Evolutionary conservation across 2,113 vertebrate genomes (phyloP), one percentile per base, ranked within the genome.

Genomic region (Cyphomyrus plagiostoma): DNA sequence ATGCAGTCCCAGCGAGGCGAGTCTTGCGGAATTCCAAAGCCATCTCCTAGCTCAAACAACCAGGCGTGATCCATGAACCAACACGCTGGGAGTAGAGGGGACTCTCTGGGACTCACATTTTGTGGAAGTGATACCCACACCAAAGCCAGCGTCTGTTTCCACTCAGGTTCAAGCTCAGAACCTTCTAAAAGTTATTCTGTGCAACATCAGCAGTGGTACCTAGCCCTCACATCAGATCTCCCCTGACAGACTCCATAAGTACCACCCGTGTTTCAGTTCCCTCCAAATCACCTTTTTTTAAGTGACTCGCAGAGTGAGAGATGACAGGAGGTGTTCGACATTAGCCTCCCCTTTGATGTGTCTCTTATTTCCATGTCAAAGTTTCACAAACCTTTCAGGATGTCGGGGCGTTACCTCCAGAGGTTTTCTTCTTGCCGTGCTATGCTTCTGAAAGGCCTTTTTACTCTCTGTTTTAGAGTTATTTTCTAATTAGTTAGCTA

Each of bases 351-450:
- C 11, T 90, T 53, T 53, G 15, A 11, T 53, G 21, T 48, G 42
- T 23, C 56, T 82, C 88, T 66, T 45, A 48, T 90, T 83, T 85
- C 66, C 80, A 88, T 58, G 42, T 74, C 49, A 70, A 85, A 49
- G 45, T 62, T 84, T 88, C 58, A 42, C 4, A 39, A 23, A 74
- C 52, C 45, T 48, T 35, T 56, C 62, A 86, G 87, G 49, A 66
- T 49, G 52, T 66, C 48, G 21, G 26, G 19, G 5, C 17, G 15
- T 83, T 56, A 50, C 46, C 46, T 53, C 48, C 35, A 21, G 48
- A 49, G 21, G 74, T 21, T 84, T 30, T n/a, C 11, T 56, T 56
- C 30, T 52, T 6, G 5, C 30, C 5, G 1, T 15, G 9, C 23
- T 13, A 1, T 45, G 23, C 13, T 50, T 88, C 62, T 30, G 15